Base-by-base conservation (phyloP, 2,888 invertebrate genomes). In the Calameuta pallipes region DNA sequence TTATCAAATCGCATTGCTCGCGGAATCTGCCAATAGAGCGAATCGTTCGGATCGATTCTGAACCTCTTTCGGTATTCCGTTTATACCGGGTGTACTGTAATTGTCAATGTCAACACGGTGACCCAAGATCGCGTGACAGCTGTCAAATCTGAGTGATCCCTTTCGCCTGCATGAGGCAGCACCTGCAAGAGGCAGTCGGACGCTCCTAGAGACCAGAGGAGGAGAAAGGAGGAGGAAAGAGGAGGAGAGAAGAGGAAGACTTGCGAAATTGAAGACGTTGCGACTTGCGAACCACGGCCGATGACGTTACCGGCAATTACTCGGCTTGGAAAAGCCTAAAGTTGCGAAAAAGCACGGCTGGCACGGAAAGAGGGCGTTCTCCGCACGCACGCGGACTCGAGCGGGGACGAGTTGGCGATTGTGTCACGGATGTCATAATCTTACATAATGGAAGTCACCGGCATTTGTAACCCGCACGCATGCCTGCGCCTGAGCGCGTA, bases 371-470 rank as follows among this genome's bases (percentile, higher is more conserved):
- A 87, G 88, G 89, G 88, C 89, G 89, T 88, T 84, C 82, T 87
- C 84, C 84, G 82, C 80, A 84, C 86, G 83, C 85, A 83, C 83
- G 82, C 82, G 79, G 81, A 80, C 69, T n/a, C 76, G 71, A 23
- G 56, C 23, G 23, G 56, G 56, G 56, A 56, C 75, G 69, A 75
- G 75, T 76, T 70, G 31, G 34, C 86, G 87, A 89, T 89, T 89
- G 90, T 89, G 89, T 89, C 89, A 89, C 85, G 86, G 88, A 90
- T 90, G 90, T 90, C 89, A 90, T 90, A 90, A 90, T 88, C 86
- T 90, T 89, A 87, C 88, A 87, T 89, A 90, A 90, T 87, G 80
- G 82, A 80, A 82, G 84, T 85, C 85, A 81, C 82, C 81, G 76
- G 82, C 85, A 88, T 88, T 88, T 86, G 88, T 88, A 88, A 86